phyloP scores from a whole-genome alignment of 2,888 invertebrate species.

The Trichogramma evanescens region DNA sequence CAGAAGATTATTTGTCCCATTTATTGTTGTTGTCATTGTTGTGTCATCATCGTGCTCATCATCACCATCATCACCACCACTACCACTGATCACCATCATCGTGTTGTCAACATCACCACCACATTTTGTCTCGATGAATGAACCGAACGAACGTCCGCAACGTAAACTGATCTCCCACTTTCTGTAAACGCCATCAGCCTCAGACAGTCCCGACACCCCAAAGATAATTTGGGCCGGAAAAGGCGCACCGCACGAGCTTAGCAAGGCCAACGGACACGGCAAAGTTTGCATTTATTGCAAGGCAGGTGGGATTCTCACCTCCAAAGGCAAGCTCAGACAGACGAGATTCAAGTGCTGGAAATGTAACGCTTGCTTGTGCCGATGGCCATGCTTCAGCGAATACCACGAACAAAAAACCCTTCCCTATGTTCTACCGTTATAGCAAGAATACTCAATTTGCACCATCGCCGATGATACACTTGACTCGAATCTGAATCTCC shows the following conservation, averaged over 20 bases:
- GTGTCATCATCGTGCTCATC: constrained; percentile 5
- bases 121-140: too few relatives aligned
- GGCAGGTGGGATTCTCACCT: constrained; percentile 45
- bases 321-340: constrained; percentile 46
- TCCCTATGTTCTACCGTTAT: constrained; percentile 46
- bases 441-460: constrained; percentile 39
- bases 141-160: too few relatives aligned
- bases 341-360: constrained; percentile 49
- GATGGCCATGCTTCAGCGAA: constrained; percentile 47
- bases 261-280: constrained; percentile 48
- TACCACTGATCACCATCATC: too few relatives aligned
- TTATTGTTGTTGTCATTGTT: not conserved
- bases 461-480: too few relatives aligned
- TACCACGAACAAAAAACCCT: constrained; percentile 45
- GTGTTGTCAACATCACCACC: too few relatives aligned
- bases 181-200: too few relatives aligned
- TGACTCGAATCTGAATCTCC: too few relatives aligned
- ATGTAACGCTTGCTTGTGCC: constrained; percentile 47
- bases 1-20: constrained; percentile 23
- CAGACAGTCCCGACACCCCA: too few relatives aligned
- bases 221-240: constrained; percentile 35
- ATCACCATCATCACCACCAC: too few relatives aligned
- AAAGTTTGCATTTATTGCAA: constrained; percentile 49
- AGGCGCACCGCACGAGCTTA: constrained; percentile 43
- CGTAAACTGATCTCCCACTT: too few relatives aligned